Conservation (phyloP, 2,888 invertebrate genomes). For the Rhynchonema sp. region DNA sequence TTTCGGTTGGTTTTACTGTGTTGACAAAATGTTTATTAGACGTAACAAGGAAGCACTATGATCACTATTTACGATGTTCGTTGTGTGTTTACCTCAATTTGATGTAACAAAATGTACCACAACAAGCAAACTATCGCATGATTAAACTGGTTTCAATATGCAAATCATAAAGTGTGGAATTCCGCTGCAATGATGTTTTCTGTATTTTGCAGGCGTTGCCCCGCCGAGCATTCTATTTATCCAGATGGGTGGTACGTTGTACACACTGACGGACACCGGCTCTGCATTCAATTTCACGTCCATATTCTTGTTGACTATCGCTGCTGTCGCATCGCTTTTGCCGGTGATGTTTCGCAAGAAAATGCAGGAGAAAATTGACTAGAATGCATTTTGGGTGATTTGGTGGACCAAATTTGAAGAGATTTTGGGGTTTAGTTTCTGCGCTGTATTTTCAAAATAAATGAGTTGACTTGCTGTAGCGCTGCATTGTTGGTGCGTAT, state of each 20-base stretch:
- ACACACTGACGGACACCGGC: slow-evolving; percentile 66
- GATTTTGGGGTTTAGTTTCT: too few species aligned
- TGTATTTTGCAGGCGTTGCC: slow-evolving; percentile 61
- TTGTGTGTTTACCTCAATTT: too few species aligned
- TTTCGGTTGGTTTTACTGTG: too few species aligned
- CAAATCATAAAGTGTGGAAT: too few species aligned
- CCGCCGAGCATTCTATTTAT: slow-evolving; percentile 93
- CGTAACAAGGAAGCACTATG: too few species aligned
- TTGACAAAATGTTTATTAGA: too few species aligned
- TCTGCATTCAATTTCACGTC: slow-evolving; percentile 64
- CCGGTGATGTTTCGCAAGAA: slow-evolving; percentile 67
- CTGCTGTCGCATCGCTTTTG: slow-evolving; percentile 61
- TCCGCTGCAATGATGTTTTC: too few species aligned
- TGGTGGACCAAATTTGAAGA: background rate
- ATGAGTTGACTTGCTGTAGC: too few species aligned
- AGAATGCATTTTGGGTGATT: background rate
- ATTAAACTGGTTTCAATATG: background rate
- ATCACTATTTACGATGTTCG: too few species aligned
- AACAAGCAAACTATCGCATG: background rate
- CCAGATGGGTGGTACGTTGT: slow-evolving; percentile 86
- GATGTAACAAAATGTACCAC: background rate
- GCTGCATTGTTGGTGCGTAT: too few species aligned
- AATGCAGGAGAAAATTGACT: slow-evolving; percentile 38
- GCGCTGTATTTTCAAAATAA: too few species aligned
- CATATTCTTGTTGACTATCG: slow-evolving; percentile 51